These are phyloP conservation scores for Tor tambroides DNA, from an alignment of 2,113 vertebrate species.

Conservation along the genomic window DNA sequence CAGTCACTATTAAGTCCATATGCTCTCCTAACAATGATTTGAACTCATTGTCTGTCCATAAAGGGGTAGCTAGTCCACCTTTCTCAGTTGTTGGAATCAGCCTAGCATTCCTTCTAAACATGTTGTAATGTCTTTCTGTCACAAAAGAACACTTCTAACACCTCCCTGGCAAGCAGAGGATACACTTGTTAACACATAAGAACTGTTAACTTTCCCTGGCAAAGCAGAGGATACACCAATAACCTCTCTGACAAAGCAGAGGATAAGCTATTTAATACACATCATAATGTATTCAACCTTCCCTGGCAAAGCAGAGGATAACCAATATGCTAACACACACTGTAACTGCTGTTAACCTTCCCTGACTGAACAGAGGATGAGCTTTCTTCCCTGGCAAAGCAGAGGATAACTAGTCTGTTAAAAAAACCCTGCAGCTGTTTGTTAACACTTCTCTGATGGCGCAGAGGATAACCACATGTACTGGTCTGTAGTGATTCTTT, in stretches of 20 bases:
- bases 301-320: too few relatives aligned
- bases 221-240: not conserved
- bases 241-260: not conserved
- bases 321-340: too few relatives aligned
- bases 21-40: not conserved
- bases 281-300: too few relatives aligned
- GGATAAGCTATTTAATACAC: too few relatives aligned
- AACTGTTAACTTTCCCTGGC: not conserved
- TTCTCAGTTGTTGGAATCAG: not conserved
- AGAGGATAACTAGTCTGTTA: not conserved
- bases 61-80: not conserved
- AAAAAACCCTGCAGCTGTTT: too few relatives aligned
- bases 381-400: not conserved
- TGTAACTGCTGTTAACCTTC: too few relatives aligned
- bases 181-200: too few relatives aligned
- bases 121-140: not conserved
- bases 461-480: too few relatives aligned
- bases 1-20: not conserved
- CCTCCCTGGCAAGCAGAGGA: too few relatives aligned
- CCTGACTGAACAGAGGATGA: not conserved
- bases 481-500: too few relatives aligned
- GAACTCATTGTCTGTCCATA: not conserved
- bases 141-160: not conserved
- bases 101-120: not conserved
- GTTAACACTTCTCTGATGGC: too few relatives aligned